Evolutionary conservation across 2,888 invertebrate genomes (phyloP), one percentile per base, ranked within the genome.

Genomic region (Nomada lathburiana): DNA sequence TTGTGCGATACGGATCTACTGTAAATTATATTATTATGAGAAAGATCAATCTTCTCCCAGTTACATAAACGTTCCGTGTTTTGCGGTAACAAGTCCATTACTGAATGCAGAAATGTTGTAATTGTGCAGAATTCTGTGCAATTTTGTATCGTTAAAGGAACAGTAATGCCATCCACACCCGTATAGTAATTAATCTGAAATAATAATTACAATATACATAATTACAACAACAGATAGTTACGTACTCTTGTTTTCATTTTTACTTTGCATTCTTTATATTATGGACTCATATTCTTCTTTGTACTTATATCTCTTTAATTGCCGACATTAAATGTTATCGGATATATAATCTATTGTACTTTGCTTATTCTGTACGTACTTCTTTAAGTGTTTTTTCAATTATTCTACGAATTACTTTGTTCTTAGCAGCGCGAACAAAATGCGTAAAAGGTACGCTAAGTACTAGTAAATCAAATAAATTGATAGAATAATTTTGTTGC

Each of bases 121-220:
- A 89, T 16, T 4, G 89, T 83, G 29, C 89, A 89, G 16, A 86
- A 79, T 47, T 84, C 77, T 4, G 80, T 78, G n/a, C 89, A 89
- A 18, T 78, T 74, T 0, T 80, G 64, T 63, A 89, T 16, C 36
- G 0, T 80, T 13, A 89, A 42, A 59, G 83, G 29, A n/a, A 89
- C 77, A 10, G 74, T 88, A 2, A 62, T 70, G 10, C 36, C 60
- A 18, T 86, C 82, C 1, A 82, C 55, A 23, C 83, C 84, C 1
- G 77, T 84, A 4, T 89, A 89, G n/a, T 88, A 88, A 44, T 80
- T 87, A 26, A 86, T 63, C 88, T 88, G 73, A 23, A 88, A 87
- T 4, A 10, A 59, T 57, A 82, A 65, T 18, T 36, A 36, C 36
- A n/a, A 52, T 57, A 1, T 36, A 23, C 18, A 53, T 60, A 64